Percentiles rank a stretch among this genome's conserved stretches.
These are phyloP conservation scores for Mayetiola destructor DNA, from an alignment of 2,888 invertebrate species.

Conservation along the genomic window DNA sequence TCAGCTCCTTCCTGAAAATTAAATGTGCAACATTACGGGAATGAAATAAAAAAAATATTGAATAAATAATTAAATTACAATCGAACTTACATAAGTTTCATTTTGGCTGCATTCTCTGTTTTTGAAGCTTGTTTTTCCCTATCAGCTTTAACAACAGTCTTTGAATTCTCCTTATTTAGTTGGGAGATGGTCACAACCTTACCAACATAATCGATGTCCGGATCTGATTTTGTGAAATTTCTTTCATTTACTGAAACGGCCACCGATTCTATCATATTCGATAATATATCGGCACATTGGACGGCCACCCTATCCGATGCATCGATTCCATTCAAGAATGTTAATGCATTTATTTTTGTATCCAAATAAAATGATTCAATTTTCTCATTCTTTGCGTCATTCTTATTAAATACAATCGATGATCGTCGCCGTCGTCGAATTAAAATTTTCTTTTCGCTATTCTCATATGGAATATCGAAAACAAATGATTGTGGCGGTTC, in stretches of 20 bases:
- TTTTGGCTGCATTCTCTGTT: neutral
- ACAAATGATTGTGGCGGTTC: constrained; percentile 32
- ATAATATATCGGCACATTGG: constrained; percentile 34
- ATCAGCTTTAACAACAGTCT: constrained; percentile 20
- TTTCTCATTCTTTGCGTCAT: constrained; percentile 14
- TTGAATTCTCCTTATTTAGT: neutral
- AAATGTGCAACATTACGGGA: neutral
- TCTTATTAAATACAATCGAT: neutral
- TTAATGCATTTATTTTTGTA: neutral
- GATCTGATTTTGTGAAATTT: constrained; percentile 36
- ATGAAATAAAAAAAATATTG: neutral
- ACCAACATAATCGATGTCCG: constrained; percentile 22
- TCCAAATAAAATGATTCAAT: constrained; percentile 15
- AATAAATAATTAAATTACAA: neutral
- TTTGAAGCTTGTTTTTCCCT: constrained; percentile 16
- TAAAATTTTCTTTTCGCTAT: constrained; percentile 42
- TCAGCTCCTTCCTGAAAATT: constrained; percentile 37
- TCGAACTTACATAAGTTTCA: constrained; percentile 7
- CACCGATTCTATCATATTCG: constrained; percentile 43
- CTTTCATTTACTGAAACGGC: constrained; percentile 45
- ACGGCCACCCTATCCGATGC: constrained; percentile 17
- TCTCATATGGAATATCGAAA: constrained; percentile 44
- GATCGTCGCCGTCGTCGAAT: constrained; percentile 28
- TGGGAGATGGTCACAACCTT: constrained; percentile 14
- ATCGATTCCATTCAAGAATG: neutral